Percentiles rank a stretch among this genome's conserved stretches.
phyloP scores from a whole-genome alignment of 2,113 vertebrate genomes.

The Poeciliopsis turrubarensis region DNA sequence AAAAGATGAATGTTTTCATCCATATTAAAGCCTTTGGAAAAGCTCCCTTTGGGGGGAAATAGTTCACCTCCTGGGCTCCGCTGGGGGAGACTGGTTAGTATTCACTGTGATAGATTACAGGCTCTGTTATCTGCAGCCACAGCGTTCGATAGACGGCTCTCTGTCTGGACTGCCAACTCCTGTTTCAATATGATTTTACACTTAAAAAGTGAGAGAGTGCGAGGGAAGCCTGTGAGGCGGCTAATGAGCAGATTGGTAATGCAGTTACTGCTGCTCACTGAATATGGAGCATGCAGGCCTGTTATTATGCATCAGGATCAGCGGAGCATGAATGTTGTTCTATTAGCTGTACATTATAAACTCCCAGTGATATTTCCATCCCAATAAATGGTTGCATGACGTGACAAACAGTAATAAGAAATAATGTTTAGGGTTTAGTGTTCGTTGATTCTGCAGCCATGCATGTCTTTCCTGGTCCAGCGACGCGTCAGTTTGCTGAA shows the following conservation, averaged over 20 bases:
- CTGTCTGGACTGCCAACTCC: slow-evolving; percentile 39
- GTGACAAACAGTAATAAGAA: too few relatives aligned
- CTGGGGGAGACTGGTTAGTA: slow-evolving; percentile 67
- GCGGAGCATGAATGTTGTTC: slow-evolving; percentile 36
- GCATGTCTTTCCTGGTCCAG: background rate
- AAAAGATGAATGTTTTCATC: slow-evolving; percentile 74
- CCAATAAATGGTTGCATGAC: too few relatives aligned
- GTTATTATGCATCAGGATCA: slow-evolving; percentile 54
- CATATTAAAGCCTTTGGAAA: slow-evolving; percentile 66
- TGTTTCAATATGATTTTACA: slow-evolving; percentile 59
- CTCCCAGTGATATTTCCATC: slow-evolving; percentile 27
- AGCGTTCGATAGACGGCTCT: slow-evolving; percentile 54
- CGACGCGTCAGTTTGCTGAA: background rate
- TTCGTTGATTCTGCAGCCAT: too few relatives aligned
- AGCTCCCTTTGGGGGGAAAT: slow-evolving; percentile 57
- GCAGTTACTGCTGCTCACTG: slow-evolving; percentile 55
- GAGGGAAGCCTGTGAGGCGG: slow-evolving; percentile 22
- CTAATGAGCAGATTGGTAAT: slow-evolving; percentile 55
- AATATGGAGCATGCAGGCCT: slow-evolving; percentile 39
- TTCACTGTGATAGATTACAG: slow-evolving; percentile 74
- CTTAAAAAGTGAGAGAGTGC: slow-evolving; percentile 39
- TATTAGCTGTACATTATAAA: slow-evolving; percentile 46
- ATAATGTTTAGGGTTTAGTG: too few relatives aligned
- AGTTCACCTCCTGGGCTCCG: slow-evolving; percentile 67
- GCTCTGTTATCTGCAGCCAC: slow-evolving; percentile 69